Evolutionary conservation across 1,140 invertebrate species (phyloP), one percentile per base, ranked within the genome.

Genomic region (Drosophila erecta): DNA sequence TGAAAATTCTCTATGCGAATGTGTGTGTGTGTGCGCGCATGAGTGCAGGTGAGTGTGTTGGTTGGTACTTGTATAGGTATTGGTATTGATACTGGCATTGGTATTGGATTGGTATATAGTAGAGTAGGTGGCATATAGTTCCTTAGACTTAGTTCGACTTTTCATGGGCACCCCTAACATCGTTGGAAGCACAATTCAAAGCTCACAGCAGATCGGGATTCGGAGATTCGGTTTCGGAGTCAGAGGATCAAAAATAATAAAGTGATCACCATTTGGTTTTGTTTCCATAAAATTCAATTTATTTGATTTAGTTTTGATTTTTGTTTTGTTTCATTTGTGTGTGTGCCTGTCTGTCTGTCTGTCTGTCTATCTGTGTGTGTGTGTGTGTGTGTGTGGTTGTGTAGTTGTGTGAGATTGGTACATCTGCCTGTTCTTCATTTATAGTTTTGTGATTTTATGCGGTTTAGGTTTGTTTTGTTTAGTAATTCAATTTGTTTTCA

Each of bases 141-240:
- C 44, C 53, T 56, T 70, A 76, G 38, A 65, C 47, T 65, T 64
- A 47, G 56, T 43, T 64, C 54, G 49, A 58, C 43, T 73, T 56
- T 67, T 76, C 40, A 54, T 76, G 84, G 81, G 53, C 86, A 84
- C 76, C 79, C 79, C 80, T 64, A 79, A 89, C 65, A 40, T 71
- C 44, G 56, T 91, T 87, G 90, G 86, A 91, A 91, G 90, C 90
- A 91, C 90, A 91, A 91, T 91, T 91, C 80, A 89, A 90, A 75
- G 70, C 79, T 61, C 75, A 65, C 64, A 78, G 67, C 64, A 70
- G 51, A 70, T 44, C 67, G 66, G 51, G 56, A 46, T 44, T 64
- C 59, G 56, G 41, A 59, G 57, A 55, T n/a, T 50, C 20, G 64
- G 30, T 43, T 60, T 60, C 59, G 55, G 35, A 87, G 64, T 87